Percentiles rank a stretch among this genome's conserved stretches.
These are phyloP conservation scores for Lysandra bellargus DNA, from an alignment of 2,888 invertebrate genomes.

Conservation along the genomic window DNA sequence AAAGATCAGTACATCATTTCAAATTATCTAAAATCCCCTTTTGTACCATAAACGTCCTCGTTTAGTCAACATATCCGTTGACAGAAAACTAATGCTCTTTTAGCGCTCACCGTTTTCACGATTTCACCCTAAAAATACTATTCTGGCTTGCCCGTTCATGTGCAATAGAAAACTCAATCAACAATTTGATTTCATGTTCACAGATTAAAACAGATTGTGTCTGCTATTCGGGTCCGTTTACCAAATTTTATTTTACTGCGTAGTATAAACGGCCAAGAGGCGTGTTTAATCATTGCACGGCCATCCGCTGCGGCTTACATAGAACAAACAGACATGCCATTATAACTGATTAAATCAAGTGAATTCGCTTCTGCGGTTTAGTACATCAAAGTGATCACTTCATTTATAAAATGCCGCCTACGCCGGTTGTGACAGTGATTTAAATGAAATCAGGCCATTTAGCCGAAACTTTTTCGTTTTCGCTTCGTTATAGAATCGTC, in stretches of 20 bases:
- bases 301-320: slow-evolving; percentile 43
- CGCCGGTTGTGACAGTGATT: not conserved
- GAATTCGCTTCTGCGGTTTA: not conserved
- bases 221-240: slow-evolving; percentile 26
- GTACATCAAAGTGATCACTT: slow-evolving; percentile 2
- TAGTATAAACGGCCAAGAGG: slow-evolving; percentile 48
- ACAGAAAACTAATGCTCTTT: not conserved
- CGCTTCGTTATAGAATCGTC: too few relatives aligned
- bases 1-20: not conserved
- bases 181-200: slow-evolving; percentile 30
- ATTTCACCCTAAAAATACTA: not conserved
- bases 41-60: too few relatives aligned
- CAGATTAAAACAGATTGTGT: slow-evolving; percentile 18
- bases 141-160: not conserved
- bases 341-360: not conserved
- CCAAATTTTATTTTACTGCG: slow-evolving; percentile 33
- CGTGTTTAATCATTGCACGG: slow-evolving; percentile 69
- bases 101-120: not conserved
- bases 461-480: too few relatives aligned
- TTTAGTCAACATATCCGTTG: not conserved
- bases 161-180: slow-evolving; percentile 31
- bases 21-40: too few relatives aligned
- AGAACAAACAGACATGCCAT: slow-evolving; percentile 34
- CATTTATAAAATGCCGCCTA: not conserved
- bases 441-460: not conserved